phyloP scores from a whole-genome alignment of 2,113 vertebrate genomes.

The Bettongia penicillata region DNA sequence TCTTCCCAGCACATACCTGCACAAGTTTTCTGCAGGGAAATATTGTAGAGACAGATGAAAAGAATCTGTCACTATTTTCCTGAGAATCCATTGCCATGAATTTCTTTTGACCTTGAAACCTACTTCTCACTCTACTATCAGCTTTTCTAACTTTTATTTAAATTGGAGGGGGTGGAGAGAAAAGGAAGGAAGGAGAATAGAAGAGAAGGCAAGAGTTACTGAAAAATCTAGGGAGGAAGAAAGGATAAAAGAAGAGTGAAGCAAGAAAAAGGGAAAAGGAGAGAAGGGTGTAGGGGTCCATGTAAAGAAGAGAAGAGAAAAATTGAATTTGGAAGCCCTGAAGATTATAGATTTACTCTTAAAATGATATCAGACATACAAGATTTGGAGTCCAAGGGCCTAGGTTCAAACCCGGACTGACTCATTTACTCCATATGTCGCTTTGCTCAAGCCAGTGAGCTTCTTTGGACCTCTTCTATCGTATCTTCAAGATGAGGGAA shows the following conservation, averaged over 20 bases:
- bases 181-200: rapidly evolving
- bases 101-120: constrained; percentile 76
- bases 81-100: constrained; percentile 67
- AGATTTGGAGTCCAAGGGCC: neutral
- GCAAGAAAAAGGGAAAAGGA: rapidly evolving
- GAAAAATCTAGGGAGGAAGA: neutral
- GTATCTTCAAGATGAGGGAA: neutral
- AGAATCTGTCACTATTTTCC: constrained; percentile 62
- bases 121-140: constrained; percentile 59
- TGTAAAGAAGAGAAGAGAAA: neutral
- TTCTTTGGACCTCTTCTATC: neutral
- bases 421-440: neutral
- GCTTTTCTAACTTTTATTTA: constrained; percentile 22
- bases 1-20: constrained; percentile 73
- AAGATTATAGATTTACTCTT: neutral
- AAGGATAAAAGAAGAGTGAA: neutral
- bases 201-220: neutral
- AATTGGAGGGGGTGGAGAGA: neutral
- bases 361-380: neutral
- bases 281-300: neutral
- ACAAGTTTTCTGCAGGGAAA: constrained; percentile 78
- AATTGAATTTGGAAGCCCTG: neutral
- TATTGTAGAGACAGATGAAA: constrained; percentile 75
- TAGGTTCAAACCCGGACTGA: neutral
- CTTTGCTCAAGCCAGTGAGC: neutral